These are phyloP conservation scores for Macrophya annulata DNA, from an alignment of 2,888 invertebrate species.

Conservation along the genomic window DNA sequence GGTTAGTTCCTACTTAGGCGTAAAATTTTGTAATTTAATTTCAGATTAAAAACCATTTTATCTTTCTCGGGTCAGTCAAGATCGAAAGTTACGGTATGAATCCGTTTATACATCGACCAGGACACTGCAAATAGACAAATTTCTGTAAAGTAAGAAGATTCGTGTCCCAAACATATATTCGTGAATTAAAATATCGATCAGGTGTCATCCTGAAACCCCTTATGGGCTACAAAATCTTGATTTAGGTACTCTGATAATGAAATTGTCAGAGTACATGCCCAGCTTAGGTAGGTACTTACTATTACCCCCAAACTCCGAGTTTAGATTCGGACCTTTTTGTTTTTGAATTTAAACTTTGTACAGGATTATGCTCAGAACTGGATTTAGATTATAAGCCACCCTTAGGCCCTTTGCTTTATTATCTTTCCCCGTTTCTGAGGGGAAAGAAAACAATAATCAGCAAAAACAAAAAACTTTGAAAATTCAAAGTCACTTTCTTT, in stretches of 20 bases:
- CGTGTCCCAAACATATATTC: not conserved
- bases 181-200: not conserved
- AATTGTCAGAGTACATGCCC: not conserved
- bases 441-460: not conserved
- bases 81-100: constrained; percentile 13
- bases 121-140: not conserved
- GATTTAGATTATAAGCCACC: not conserved
- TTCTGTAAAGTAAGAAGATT: not conserved
- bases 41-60: constrained; percentile 29
- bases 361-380: not conserved
- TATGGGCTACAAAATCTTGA: not conserved
- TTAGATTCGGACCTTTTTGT: not conserved
- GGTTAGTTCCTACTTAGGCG: constrained; percentile 20
- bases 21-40: constrained; percentile 41
- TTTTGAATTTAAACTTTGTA: not conserved
- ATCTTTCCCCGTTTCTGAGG: not conserved
- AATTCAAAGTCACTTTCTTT: not conserved
- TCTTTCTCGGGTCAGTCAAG: not conserved
- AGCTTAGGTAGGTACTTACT: too few species aligned
- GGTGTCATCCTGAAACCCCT: not conserved
- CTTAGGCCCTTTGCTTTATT: not conserved
- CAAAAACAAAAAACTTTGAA: not conserved
- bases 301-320: not conserved
- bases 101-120: constrained; percentile 9
- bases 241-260: not conserved